Conservation (phyloP, 2,797 vertebrate genomes). For the Falco naumanni region DNA sequence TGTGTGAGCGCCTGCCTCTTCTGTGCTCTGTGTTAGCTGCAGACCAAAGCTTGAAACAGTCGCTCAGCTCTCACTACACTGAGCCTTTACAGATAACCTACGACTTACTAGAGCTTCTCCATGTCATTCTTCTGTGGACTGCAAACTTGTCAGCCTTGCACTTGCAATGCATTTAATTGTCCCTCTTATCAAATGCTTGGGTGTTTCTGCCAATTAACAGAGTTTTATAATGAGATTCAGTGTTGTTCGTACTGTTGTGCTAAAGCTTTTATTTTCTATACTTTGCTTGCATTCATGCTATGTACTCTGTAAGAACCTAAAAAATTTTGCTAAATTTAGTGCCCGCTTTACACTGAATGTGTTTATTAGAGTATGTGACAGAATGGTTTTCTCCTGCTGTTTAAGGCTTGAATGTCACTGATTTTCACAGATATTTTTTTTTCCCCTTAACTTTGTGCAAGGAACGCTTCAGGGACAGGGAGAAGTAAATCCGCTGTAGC, state of each 20-base stretch:
- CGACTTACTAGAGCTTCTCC: background rate
- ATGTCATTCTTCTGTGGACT: background rate
- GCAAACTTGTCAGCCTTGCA: background rate
- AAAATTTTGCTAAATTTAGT: background rate
- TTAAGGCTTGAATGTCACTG: background rate
- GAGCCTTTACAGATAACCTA: background rate
- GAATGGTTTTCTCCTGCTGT: background rate
- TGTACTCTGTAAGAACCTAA: background rate
- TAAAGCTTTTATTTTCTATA: background rate
- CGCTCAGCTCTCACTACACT: background rate
- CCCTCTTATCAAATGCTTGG: background rate
- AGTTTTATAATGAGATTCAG: background rate
- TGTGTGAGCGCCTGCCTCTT: background rate
- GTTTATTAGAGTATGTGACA: background rate
- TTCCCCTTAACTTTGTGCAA: background rate
- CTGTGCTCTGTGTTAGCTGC: background rate
- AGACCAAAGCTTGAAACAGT: background rate
- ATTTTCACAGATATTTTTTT: background rate
- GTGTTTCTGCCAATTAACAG: background rate
- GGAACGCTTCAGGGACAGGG: background rate
- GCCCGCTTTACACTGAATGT: background rate
- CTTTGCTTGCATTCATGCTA: background rate
- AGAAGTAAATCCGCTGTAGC: background rate
- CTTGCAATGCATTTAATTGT: background rate
- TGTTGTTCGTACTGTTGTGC: background rate